Evolutionary conservation across 2,113 vertebrate genomes (phyloP).

Genomic region (Pan paniscus): DNA sequence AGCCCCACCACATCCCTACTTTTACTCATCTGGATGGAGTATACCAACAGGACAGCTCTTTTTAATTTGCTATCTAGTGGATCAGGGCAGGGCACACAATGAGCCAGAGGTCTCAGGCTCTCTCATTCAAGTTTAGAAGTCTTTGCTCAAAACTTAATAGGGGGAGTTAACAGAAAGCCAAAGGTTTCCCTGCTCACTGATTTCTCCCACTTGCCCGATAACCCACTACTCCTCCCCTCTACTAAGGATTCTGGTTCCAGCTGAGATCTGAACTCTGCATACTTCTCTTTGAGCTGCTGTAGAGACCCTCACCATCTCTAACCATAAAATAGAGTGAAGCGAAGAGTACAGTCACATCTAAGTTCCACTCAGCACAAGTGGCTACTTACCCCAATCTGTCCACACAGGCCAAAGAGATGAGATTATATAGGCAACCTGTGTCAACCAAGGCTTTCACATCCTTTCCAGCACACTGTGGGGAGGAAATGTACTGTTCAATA

Average conservation of each 20-base stretch:
- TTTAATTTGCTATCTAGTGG: slow-evolving; percentile 5
- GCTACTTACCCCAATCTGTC: slow-evolving; percentile 88
- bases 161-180: neutral
- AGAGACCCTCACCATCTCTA: neutral
- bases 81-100: neutral
- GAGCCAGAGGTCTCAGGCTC: neutral
- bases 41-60: neutral
- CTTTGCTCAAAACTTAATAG: slow-evolving; percentile 40
- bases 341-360: slow-evolving; percentile 13
- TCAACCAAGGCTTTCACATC: slow-evolving; percentile 89
- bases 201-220: neutral
- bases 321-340: slow-evolving; percentile 16
- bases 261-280: neutral
- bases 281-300: slow-evolving; percentile 35
- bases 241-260: neutral
- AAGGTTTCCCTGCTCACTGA: neutral
- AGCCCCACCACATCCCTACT: neutral
- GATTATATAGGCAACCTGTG: slow-evolving; percentile 89
- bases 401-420: slow-evolving; percentile 89
- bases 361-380: slow-evolving; percentile 34
- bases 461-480: slow-evolving; percentile 88
- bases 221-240: neutral
- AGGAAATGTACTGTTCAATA: slow-evolving; percentile 66
- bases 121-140: neutral
- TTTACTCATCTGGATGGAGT: neutral